Evolutionary conservation across 2,113 vertebrate genomes (phyloP).

Genomic region (Larimichthys crocea): DNA sequence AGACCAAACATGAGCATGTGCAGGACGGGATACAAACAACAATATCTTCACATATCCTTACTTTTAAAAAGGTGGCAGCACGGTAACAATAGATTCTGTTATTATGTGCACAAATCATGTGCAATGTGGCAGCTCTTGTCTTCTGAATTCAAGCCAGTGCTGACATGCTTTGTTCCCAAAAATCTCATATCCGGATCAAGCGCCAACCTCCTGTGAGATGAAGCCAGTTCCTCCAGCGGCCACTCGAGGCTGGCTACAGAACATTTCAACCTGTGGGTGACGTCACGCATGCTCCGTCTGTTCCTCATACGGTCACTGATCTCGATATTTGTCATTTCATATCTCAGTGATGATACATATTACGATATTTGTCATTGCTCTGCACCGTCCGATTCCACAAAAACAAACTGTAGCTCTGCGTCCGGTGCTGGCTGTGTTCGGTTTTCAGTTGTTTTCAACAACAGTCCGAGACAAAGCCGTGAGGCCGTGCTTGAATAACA

Average conservation of each 20-base stretch:
- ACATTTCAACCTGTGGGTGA: too few species aligned
- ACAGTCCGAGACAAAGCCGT: neutral
- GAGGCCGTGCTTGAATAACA: neutral
- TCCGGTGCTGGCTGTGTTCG: neutral
- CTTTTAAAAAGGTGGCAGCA: too few species aligned
- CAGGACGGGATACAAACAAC: neutral
- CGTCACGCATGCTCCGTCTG: too few species aligned
- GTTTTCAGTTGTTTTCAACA: too few species aligned
- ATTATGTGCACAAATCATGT: neutral
- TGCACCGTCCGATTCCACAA: neutral
- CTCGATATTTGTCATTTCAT: too few species aligned
- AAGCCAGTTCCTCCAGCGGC: too few species aligned
- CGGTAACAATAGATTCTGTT: neutral
- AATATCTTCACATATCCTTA: neutral
- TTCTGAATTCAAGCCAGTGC: neutral
- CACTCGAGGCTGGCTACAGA: too few species aligned
- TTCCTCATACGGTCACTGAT: too few species aligned
- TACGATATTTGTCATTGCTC: too few species aligned
- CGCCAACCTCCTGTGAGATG: too few species aligned
- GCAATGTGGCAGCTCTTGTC: neutral
- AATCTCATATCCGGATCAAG: too few species aligned
- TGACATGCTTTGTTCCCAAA: neutral
- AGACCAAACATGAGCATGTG: neutral
- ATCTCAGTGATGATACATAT: too few species aligned
- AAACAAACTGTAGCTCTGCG: neutral